Evolutionary conservation across 2,113 vertebrate genomes (phyloP).

Genomic region (Protobothrops flavoviridis): DNA sequence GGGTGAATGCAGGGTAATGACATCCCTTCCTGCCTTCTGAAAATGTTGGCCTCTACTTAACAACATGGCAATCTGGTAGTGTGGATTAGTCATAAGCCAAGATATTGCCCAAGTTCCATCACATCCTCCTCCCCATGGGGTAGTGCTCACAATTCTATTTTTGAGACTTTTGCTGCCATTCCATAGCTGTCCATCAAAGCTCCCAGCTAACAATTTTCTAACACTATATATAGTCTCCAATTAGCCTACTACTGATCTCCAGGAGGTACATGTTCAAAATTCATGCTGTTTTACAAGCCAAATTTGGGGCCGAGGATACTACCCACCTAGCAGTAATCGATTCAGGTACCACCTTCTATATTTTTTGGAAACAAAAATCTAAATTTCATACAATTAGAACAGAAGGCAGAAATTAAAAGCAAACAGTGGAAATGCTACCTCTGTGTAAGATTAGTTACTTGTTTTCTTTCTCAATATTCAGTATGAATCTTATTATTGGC

Average conservation of each 20-base stretch:
- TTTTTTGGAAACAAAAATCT: neutral
- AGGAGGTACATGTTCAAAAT: neutral
- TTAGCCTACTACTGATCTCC: neutral
- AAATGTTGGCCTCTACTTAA: neutral
- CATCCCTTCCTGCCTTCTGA: neutral
- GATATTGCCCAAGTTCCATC: neutral
- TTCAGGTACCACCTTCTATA: neutral
- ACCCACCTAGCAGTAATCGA: neutral
- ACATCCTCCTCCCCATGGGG: neutral
- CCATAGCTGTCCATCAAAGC: neutral
- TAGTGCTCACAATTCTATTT: neutral
- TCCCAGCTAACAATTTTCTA: neutral
- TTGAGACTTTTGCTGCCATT: neutral
- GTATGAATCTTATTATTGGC: constrained; percentile 16
- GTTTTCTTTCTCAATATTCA: constrained; percentile 20
- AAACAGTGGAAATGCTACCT: neutral
- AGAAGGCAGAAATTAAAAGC: neutral
- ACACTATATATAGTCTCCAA: neutral
- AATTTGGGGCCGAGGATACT: neutral
- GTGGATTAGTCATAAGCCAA: neutral
- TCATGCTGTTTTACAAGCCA: neutral
- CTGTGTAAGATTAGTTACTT: constrained; percentile 18
- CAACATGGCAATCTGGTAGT: neutral
- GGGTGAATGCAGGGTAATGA: neutral
- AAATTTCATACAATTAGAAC: neutral